These are phyloP conservation scores for Campylomormyrus tamandua DNA, from an alignment of 2,113 vertebrate species.

Conservation along the genomic window DNA sequence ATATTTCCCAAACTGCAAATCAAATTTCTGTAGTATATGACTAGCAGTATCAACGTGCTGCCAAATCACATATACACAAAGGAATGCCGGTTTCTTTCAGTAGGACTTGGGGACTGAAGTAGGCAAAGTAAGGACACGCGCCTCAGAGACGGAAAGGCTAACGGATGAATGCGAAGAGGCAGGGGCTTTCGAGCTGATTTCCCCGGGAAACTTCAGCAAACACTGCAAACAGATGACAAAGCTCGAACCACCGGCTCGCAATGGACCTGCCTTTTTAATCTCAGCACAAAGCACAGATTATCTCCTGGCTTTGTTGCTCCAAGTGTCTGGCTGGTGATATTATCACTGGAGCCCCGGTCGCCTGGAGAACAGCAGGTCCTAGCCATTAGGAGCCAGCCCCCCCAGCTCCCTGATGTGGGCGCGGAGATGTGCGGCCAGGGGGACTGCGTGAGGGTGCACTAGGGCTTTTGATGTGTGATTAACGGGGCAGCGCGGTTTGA, in stretches of 20 bases:
- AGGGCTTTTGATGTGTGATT: constrained; percentile 10
- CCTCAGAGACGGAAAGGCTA: not conserved
- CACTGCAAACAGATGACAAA: constrained; percentile 1
- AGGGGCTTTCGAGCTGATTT: not conserved
- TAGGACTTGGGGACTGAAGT: not conserved
- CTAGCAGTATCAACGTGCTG: not conserved
- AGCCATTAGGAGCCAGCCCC: not conserved
- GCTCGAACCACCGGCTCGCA: not conserved
- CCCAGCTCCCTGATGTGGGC: not conserved
- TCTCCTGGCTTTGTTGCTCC: constrained; percentile 10
- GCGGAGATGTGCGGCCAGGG: not conserved
- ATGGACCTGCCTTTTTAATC: not conserved
- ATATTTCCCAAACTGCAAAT: not conserved
- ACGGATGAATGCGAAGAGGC: not conserved
- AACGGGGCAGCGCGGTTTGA: constrained; percentile 16
- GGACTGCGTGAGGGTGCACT: not conserved
- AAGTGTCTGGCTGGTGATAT: constrained; percentile 10
- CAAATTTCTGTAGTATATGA: not conserved
- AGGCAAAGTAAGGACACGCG: not conserved
- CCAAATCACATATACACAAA: not conserved
- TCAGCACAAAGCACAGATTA: constrained; percentile 13
- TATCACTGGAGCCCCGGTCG: not conserved
- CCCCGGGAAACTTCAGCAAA: not conserved
- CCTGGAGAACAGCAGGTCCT: constrained; percentile 4
- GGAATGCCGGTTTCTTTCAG: not conserved